A percentile compares a stretch with the other conserved stretches of the same genome.
Evolutionary conservation across 2,797 vertebrate species (phyloP).

Genomic region (Diplodus puntazzo): DNA sequence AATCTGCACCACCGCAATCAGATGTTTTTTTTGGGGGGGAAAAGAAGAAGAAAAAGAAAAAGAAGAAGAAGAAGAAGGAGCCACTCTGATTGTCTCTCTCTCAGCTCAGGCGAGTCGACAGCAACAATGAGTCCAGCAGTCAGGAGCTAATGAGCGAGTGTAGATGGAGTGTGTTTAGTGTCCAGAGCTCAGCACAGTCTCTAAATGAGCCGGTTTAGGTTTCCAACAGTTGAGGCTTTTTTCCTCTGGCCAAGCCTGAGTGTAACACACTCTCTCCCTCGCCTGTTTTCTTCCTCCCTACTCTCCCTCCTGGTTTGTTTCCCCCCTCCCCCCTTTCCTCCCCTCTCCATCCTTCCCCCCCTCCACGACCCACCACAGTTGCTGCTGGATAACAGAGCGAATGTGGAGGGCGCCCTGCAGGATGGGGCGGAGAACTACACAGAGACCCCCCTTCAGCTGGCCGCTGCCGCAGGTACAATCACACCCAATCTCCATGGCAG

Average conservation of each 20-base stretch:
- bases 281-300: slow-evolving; percentile 40
- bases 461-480: slow-evolving; percentile 85
- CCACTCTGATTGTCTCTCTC: slow-evolving; percentile 14
- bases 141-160: slow-evolving; percentile 44
- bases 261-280: slow-evolving; percentile 57
- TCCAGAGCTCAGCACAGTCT: slow-evolving; percentile 27
- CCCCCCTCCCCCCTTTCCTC: neutral
- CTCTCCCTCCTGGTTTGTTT: slow-evolving; percentile 12
- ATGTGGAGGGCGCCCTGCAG: slow-evolving; percentile 86
- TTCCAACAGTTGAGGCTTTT: slow-evolving; percentile 47
- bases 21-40: neutral
- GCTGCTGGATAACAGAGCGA: slow-evolving; percentile 85
- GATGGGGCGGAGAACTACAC: slow-evolving; percentile 87
- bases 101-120: slow-evolving; percentile 29
- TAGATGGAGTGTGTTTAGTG: slow-evolving; percentile 43
- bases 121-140: slow-evolving; percentile 31
- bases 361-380: slow-evolving; percentile 72
- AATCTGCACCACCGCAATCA: slow-evolving; percentile 42
- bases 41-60: neutral
- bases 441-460: slow-evolving; percentile 88
- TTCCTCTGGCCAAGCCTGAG: slow-evolving; percentile 37
- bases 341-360: neutral
- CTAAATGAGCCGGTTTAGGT: slow-evolving; percentile 45
- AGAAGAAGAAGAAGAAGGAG: slow-evolving; percentile 14
- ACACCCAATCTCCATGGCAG: neutral